Percentiles rank a stretch among this genome's conserved stretches.
Conservation (phyloP, 2,888 invertebrate genomes). For the Mongoloraphidia duomilia region DNA sequence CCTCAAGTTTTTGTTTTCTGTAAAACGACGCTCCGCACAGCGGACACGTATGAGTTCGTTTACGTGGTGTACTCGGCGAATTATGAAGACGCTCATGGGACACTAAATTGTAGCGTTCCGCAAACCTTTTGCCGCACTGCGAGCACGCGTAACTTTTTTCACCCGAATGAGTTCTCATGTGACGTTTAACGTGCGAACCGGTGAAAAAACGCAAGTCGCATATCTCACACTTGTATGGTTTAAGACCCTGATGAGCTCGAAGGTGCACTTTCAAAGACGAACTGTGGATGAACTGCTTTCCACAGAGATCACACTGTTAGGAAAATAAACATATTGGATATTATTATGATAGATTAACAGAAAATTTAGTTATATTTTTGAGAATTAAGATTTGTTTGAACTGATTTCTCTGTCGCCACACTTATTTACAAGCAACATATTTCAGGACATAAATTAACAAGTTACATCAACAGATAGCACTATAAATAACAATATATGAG, state of each 20-base stretch:
- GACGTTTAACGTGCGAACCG: slow-evolving; percentile 44
- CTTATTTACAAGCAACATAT: background rate
- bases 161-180: slow-evolving; percentile 44
- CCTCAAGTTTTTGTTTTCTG: slow-evolving; percentile 15
- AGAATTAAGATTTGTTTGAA: background rate
- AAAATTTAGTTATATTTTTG: too few species aligned
- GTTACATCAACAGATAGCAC: too few species aligned
- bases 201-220: slow-evolving; percentile 43
- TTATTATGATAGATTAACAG: too few species aligned
- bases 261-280: slow-evolving; percentile 50
- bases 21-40: slow-evolving; percentile 15
- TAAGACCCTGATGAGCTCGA: slow-evolving; percentile 40
- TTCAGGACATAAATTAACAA: background rate
- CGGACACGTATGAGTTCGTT: slow-evolving; percentile 8
- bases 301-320: slow-evolving; percentile 43
- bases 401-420: background rate
- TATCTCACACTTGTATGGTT: slow-evolving; percentile 38
- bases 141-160: slow-evolving; percentile 39
- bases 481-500: too few species aligned
- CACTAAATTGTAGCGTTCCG: slow-evolving; percentile 28
- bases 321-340: background rate
- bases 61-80: background rate
- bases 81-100: slow-evolving; percentile 16
- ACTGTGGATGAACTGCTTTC: slow-evolving; percentile 48
- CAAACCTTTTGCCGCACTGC: slow-evolving; percentile 37